phyloP scores from a whole-genome alignment of 2,797 vertebrate genomes.

The Sebastes diploproa region DNA sequence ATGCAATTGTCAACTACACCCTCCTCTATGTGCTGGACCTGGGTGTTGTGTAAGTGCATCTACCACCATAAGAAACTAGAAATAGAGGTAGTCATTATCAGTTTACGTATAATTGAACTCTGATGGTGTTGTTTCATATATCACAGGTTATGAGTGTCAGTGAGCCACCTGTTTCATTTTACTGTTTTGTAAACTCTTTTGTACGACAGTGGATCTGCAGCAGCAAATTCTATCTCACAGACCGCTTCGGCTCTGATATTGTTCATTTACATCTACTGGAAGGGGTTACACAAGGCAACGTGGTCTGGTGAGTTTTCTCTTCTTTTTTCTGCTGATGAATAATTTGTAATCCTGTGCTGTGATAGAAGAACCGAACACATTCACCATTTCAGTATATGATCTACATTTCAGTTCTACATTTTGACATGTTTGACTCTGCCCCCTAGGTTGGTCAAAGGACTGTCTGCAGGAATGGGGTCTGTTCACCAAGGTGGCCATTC shows the following conservation, averaged over 20 bases:
- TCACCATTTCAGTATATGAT: not conserved
- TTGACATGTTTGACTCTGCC: not conserved
- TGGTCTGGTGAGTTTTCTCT: conserved; percentile 83
- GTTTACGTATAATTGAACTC: not conserved
- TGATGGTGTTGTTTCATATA: not conserved
- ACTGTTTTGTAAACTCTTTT: not conserved
- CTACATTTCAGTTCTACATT: not conserved
- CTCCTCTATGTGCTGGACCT: not conserved
- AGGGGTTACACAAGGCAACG: conserved; percentile 81
- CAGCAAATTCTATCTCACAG: conserved; percentile 86
- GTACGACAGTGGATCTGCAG: conserved; percentile 85
- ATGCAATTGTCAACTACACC: conserved; percentile 81
- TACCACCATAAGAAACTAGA: not conserved
- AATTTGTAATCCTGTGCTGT: not conserved
- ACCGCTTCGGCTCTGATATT: conserved; percentile 79
- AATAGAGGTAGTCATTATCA: not conserved
- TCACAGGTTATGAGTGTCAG: not conserved
- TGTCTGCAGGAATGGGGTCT: conserved; percentile 76
- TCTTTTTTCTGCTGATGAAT: not conserved
- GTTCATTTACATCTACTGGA: conserved; percentile 79
- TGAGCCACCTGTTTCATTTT: not conserved
- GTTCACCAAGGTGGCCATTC: conserved; percentile 85
- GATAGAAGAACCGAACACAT: not conserved
- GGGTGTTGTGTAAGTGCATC: not conserved
- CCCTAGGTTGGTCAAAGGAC: not conserved